Evolutionary conservation across 2,888 invertebrate species (phyloP).

Genomic region (Penaeus monodon): DNA sequence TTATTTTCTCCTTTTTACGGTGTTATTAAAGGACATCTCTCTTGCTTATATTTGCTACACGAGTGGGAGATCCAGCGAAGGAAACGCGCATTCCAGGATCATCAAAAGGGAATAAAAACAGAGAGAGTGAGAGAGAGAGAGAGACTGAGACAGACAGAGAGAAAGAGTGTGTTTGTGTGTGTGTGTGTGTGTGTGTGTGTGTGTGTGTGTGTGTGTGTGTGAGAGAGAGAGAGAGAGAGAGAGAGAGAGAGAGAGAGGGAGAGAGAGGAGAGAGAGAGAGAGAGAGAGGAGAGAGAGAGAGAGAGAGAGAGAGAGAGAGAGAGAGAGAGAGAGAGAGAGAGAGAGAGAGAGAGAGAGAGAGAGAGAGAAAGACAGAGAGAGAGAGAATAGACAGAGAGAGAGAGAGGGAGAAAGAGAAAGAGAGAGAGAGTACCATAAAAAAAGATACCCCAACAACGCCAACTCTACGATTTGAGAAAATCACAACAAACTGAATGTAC

Average conservation of each 20-base stretch:
- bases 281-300: neutral
- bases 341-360: neutral
- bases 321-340: neutral
- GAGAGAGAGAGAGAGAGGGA: neutral
- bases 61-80: no score
- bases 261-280: neutral
- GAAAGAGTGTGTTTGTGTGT: no score
- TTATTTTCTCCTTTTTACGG: no score
- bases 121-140: neutral
- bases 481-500: no score
- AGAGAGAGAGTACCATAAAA: neutral
- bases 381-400: neutral
- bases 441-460: no score
- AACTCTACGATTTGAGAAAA: no score
- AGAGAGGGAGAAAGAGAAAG: neutral
- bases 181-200: no score
- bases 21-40: no score
- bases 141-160: neutral
- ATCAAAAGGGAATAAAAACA: neutral
- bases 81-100: no score
- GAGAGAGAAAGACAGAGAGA: neutral
- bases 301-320: neutral
- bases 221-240: neutral
- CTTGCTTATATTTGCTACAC: no score
- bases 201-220: no score